Evolutionary conservation across 1,140 invertebrate species (phyloP).

Genomic region (Magallana angulata): DNA sequence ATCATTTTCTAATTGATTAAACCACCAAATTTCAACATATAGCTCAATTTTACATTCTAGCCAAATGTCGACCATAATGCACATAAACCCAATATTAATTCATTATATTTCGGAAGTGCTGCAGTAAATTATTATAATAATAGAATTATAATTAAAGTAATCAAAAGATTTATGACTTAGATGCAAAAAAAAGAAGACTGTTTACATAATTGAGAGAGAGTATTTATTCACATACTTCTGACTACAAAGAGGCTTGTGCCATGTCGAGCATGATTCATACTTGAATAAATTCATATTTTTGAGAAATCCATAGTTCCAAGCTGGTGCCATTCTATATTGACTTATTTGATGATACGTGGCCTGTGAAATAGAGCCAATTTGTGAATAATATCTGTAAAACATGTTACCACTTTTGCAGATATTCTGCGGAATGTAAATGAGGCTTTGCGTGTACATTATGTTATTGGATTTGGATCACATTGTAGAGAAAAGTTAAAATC

Average conservation of each 20-base stretch:
- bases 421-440: slow-evolving; percentile 20
- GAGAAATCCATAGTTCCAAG: slow-evolving; percentile 29
- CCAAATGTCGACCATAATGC: background rate
- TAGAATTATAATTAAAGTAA: background rate
- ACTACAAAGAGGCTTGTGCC: background rate
- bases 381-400: slow-evolving; percentile 28
- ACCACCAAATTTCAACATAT: background rate
- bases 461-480: slow-evolving; percentile 27
- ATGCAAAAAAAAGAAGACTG: background rate
- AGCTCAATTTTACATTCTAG: no score
- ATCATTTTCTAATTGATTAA: background rate
- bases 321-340: slow-evolving; percentile 19
- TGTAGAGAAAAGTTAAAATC: background rate
- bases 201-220: background rate
- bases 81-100: background rate
- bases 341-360: slow-evolving; percentile 9
- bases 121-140: no score
- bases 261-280: background rate
- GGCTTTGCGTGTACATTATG: background rate
- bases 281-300: slow-evolving; percentile 32
- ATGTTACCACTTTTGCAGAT: slow-evolving; percentile 35
- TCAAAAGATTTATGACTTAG: background rate
- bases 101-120: background rate
- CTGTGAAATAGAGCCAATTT: slow-evolving; percentile 5
- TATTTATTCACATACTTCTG: background rate